phyloP scores from a whole-genome alignment of 2,113 vertebrate genomes.

The Cynocephalus volans region DNA sequence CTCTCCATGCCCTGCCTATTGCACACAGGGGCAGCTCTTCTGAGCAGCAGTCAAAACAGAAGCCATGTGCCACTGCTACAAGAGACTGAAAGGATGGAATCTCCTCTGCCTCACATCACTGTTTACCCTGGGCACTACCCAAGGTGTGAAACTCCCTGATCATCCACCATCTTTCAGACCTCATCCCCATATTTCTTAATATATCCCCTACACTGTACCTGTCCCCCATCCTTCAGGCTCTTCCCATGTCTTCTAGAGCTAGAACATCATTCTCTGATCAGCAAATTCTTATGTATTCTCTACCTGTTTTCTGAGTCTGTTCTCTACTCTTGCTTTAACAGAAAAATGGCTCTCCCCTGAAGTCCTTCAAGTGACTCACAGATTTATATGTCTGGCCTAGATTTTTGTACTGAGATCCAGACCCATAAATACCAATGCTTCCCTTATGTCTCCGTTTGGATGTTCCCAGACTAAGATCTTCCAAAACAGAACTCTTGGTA shows the following conservation, averaged over 20 bases:
- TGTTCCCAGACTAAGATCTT: background rate
- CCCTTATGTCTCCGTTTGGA: background rate
- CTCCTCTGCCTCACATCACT: background rate
- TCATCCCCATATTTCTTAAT: background rate
- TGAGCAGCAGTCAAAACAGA: background rate
- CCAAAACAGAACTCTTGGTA: background rate
- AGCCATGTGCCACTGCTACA: background rate
- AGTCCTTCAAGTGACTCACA: background rate
- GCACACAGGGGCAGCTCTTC: rapidly evolving
- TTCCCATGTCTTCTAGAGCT: background rate
- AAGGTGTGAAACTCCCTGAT: background rate
- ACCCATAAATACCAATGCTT: background rate
- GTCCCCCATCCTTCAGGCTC: background rate
- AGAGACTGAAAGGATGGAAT: background rate
- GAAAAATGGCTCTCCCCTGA: background rate
- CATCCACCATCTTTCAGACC: rapidly evolving
- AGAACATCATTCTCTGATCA: background rate
- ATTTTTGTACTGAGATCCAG: background rate
- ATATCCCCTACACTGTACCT: rapidly evolving
- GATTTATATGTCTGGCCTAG: background rate
- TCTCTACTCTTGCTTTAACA: background rate
- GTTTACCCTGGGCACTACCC: rapidly evolving
- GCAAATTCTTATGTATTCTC: background rate
- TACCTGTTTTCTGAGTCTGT: background rate
- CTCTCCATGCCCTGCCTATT: background rate